A percentile compares a stretch with the other conserved stretches of the same genome.
These are phyloP conservation scores for Delichon dasypus DNA, from an alignment of 2,797 vertebrate species.

Conservation along the genomic window DNA sequence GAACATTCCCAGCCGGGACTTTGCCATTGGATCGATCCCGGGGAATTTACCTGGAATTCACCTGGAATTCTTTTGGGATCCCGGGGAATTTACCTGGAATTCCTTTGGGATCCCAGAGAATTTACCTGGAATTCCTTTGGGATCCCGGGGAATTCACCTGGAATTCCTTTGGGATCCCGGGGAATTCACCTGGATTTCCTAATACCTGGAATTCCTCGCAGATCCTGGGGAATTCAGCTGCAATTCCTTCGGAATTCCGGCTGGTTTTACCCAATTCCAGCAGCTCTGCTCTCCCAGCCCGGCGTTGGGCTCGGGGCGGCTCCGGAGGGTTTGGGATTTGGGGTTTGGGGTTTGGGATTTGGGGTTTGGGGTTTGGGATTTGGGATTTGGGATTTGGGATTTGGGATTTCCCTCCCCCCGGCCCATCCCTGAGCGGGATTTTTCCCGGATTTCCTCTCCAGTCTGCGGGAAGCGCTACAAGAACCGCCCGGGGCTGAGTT, in stretches of 20 bases:
- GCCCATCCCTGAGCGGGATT: too few species aligned
- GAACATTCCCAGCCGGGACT: rapidly evolving
- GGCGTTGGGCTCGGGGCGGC: neutral
- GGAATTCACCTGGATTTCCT: neutral
- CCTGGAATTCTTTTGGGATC: neutral
- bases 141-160: rapidly evolving
- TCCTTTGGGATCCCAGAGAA: rapidly evolving
- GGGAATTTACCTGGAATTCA: rapidly evolving
- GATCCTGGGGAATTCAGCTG: rapidly evolving
- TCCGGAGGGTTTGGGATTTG: neutral
- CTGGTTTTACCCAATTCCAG: rapidly evolving
- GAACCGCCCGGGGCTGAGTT: conserved; percentile 94
- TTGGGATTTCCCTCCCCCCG: too few species aligned
- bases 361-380: too few species aligned
- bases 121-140: neutral
- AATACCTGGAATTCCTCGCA: neutral
- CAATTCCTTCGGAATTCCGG: neutral
- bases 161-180: neutral
- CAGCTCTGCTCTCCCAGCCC: neutral
- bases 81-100: rapidly evolving
- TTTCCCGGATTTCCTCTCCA: neutral
- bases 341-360: too few species aligned
- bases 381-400: too few species aligned
- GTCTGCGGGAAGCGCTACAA: conserved; percentile 97
- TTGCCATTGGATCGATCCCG: neutral